Percentiles rank a stretch among this genome's conserved stretches.
Conservation (phyloP, 2,888 invertebrate species). For the Leptinotarsa tumamoca region DNA sequence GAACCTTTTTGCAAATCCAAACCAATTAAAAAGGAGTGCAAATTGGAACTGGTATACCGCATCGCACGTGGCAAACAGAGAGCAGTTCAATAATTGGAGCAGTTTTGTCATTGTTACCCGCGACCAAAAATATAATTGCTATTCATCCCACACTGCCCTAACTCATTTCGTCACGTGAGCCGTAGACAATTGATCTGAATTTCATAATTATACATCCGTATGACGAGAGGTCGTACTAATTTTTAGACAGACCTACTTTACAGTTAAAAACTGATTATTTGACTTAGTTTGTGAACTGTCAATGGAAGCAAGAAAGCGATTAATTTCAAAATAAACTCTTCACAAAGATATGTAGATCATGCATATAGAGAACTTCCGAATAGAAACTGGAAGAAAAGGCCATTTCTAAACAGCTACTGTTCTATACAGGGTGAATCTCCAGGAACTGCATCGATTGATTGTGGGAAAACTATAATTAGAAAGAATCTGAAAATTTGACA, state of each 20-base stretch:
- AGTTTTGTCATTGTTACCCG: conserved; percentile 55
- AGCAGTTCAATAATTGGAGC: conserved; percentile 51
- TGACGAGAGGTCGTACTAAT: conserved; percentile 2
- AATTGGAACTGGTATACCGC: conserved; percentile 50
- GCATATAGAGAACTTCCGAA: too few relatives aligned
- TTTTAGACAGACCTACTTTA: neutral
- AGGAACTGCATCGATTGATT: too few relatives aligned
- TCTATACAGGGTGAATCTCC: too few relatives aligned
- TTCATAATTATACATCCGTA: conserved; percentile 11
- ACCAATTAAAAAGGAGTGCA: conserved; percentile 31
- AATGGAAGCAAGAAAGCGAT: too few relatives aligned
- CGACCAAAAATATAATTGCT: conserved; percentile 52
- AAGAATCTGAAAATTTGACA: too few relatives aligned
- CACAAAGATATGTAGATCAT: too few relatives aligned
- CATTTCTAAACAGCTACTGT: too few relatives aligned
- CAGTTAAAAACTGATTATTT: neutral
- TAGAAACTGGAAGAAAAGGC: too few relatives aligned
- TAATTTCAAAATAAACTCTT: too few relatives aligned
- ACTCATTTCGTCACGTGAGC: conserved; percentile 37
- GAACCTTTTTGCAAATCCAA: conserved; percentile 5
- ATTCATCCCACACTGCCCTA: conserved; percentile 40
- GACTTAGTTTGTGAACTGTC: neutral
- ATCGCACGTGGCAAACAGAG: conserved; percentile 48
- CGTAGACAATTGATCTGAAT: conserved; percentile 9
- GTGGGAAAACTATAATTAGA: too few relatives aligned